Percentiles rank a stretch among this genome's conserved stretches.
These are phyloP conservation scores for Ophion slaviceki DNA, from an alignment of 2,888 invertebrate species.

Conservation along the genomic window DNA sequence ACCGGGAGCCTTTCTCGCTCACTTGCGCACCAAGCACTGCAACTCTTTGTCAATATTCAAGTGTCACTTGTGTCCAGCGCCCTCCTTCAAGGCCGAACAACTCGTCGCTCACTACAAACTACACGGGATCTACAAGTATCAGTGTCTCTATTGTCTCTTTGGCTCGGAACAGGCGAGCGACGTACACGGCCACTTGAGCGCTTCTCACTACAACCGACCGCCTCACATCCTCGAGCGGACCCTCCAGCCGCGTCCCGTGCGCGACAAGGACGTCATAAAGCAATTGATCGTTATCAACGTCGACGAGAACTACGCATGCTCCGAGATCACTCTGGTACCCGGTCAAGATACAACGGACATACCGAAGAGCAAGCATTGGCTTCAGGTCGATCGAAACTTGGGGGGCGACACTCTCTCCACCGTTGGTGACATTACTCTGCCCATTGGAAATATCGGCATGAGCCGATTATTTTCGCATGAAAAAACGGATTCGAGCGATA, in stretches of 20 bases:
- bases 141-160: slow-evolving; percentile 84
- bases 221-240: slow-evolving; percentile 80
- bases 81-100: slow-evolving; percentile 75
- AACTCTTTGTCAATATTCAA: slow-evolving; percentile 67
- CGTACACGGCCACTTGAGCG: slow-evolving; percentile 84
- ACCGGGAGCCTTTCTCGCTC: slow-evolving; percentile 78
- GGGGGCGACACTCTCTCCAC: slow-evolving; percentile 32
- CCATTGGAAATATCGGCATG: slow-evolving; percentile 54
- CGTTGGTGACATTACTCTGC: slow-evolving; percentile 52
- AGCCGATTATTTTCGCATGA: slow-evolving; percentile 50
- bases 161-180: slow-evolving; percentile 81
- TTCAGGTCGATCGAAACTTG: slow-evolving; percentile 53
- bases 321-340: slow-evolving; percentile 49
- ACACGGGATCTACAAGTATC: slow-evolving; percentile 83
- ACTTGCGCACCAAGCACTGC: slow-evolving; percentile 78
- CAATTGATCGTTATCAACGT: slow-evolving; percentile 77
- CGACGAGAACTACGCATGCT: slow-evolving; percentile 70
- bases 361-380: slow-evolving; percentile 51
- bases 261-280: slow-evolving; percentile 75
- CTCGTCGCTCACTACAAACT: slow-evolving; percentile 81
- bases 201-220: slow-evolving; percentile 81
- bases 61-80: slow-evolving; percentile 84
- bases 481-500: slow-evolving; percentile 38
- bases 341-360: slow-evolving; percentile 38
- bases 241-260: slow-evolving; percentile 74